Evolutionary conservation across 2,888 invertebrate species (phyloP), one percentile per base, ranked within the genome.

Genomic region (Serrognathus titanus): DNA sequence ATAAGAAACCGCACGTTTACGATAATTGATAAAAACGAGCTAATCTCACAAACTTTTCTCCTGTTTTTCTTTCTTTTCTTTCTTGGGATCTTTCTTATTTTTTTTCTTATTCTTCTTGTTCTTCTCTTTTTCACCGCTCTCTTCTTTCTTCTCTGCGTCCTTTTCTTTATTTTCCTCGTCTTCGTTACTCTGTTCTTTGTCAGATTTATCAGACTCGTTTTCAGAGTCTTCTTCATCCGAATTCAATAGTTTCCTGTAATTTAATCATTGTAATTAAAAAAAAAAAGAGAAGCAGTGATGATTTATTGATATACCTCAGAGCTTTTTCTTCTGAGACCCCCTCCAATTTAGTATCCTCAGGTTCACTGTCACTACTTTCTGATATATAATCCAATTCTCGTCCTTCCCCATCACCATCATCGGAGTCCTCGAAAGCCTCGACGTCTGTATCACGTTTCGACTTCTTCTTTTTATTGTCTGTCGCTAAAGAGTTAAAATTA

Each of bases 391-490:
- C 97, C 65, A 89, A 84, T 80, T 98, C 97, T 51, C 92, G 78
- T 0, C 97, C 97, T 78, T 97, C 97, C 69, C 93, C 95, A 74
- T 98, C 97, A 0, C 96, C 97, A 74, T 97, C 97, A 75, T 97
- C 97, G 63, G 96, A 96, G 71, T 98, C 97, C 74, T 97, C 97
- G 53, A 91, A 85, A 0, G 95, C 96, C 73, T 97, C 96, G 64
- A 91, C 89, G 60, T 94, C 90, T 0, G 90, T 88, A 61, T 88
- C 89, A 54, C 87, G 87, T 78, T 91, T 90, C 70, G 91, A 90
- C 71, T 91, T 92, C 61, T 85, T 85, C 51, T 83, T 82, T 12
- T 81, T 83, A 11, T 80, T 81, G 10, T 69, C 71, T 63, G 71
- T 72, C 2, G 71, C 75, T 57, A 63, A 69, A 52, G 10, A 20